phyloP scores from a whole-genome alignment of 2,888 invertebrate genomes.

The Mactromeris polynyma region DNA sequence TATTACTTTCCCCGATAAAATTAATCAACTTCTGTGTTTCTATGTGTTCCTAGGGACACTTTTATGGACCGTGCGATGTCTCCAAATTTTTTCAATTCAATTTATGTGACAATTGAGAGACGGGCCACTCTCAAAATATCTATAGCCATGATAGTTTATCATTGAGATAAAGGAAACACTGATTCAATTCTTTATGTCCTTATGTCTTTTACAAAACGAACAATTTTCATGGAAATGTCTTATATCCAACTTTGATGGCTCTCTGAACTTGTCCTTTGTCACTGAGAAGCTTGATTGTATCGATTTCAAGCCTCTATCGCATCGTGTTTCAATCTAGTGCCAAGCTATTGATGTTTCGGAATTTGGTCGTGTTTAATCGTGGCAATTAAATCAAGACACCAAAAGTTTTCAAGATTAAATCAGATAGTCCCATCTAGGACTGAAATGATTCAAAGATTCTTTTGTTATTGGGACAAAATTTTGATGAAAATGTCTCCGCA shows the following conservation, averaged over 20 bases:
- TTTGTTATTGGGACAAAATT: slow-evolving; percentile 56
- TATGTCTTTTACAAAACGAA: slow-evolving; percentile 33
- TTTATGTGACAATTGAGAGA: slow-evolving; percentile 62
- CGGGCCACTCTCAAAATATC: slow-evolving; percentile 36
- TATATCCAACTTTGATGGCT: slow-evolving; percentile 39
- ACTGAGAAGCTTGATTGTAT: slow-evolving; percentile 52
- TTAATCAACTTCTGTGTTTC: slow-evolving; percentile 61
- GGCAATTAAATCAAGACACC: slow-evolving; percentile 71
- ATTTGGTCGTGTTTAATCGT: slow-evolving; percentile 61
- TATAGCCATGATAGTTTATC: slow-evolving; percentile 38
- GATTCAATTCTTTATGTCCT: slow-evolving; percentile 32
- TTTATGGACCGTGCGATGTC: slow-evolving; percentile 63
- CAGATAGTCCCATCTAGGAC: slow-evolving; percentile 39
- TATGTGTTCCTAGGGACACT: slow-evolving; percentile 63
- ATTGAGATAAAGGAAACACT: slow-evolving; percentile 46
- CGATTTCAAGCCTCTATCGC: slow-evolving; percentile 47
- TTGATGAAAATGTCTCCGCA: slow-evolving; percentile 67
- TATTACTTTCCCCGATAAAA: slow-evolving; percentile 63
- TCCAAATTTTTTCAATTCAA: slow-evolving; percentile 64
- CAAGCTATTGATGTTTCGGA: slow-evolving; percentile 64
- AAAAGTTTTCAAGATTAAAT: slow-evolving; percentile 70
- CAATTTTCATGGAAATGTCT: slow-evolving; percentile 27
- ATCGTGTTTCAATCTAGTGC: slow-evolving; percentile 65
- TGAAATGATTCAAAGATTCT: slow-evolving; percentile 55
- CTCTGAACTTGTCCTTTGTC: slow-evolving; percentile 59